Percentiles rank a stretch among this genome's conserved stretches.
Conservation (phyloP, 2,888 invertebrate species). For the Epicampocera succincta region DNA sequence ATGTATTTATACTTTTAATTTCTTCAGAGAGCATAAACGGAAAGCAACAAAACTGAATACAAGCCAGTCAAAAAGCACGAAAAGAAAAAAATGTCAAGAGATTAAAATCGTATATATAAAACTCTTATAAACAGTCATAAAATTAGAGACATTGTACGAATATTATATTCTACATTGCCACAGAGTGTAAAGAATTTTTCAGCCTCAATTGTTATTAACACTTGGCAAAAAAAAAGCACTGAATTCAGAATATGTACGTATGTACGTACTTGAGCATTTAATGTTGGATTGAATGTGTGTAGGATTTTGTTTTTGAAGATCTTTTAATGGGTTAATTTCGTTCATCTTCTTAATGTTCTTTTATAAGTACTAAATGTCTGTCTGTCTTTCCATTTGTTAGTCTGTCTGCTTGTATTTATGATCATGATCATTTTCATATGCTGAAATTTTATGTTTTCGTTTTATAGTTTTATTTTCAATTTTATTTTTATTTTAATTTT, state of each 20-base stretch:
- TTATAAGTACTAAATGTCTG: conserved; percentile 47
- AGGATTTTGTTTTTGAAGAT: conserved; percentile 50
- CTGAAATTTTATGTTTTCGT: conserved; percentile 66
- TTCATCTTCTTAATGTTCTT: conserved; percentile 52
- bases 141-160: conserved; percentile 68
- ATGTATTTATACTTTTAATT: conserved; percentile 71
- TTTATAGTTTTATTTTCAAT: conserved; percentile 32
- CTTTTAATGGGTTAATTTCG: conserved; percentile 69
- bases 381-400: conserved; percentile 16
- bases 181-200: conserved; percentile 73
- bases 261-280: neutral
- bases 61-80: conserved; percentile 13
- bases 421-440: conserved; percentile 68
- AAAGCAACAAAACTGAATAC: conserved; percentile 47
- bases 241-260: neutral
- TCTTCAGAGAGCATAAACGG: conserved; percentile 53
- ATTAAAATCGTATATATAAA: conserved; percentile 67
- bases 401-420: conserved; percentile 51
- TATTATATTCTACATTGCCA: conserved; percentile 60
- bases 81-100: conserved; percentile 67
- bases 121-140: conserved; percentile 68
- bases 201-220: conserved; percentile 71
- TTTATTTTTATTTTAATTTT: conserved; percentile 3
- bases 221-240: conserved; percentile 56
- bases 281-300: conserved; percentile 7